phyloP scores from a whole-genome alignment of 2,888 invertebrate species.

The Drosophila stalkeri region DNA sequence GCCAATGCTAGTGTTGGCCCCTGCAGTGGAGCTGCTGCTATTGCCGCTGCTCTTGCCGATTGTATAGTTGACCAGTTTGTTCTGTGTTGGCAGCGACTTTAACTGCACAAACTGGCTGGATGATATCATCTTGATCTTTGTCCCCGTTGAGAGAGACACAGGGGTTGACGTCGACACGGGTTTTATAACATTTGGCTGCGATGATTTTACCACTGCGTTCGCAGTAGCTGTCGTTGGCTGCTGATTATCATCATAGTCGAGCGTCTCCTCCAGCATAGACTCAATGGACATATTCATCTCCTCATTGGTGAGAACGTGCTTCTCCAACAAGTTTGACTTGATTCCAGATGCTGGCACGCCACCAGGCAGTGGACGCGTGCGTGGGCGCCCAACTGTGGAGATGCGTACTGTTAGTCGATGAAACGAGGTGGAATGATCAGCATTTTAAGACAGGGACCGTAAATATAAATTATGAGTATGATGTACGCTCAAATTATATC shows the following conservation, averaged over 20 bases:
- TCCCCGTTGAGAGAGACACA: constrained; percentile 58
- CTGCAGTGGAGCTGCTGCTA: constrained; percentile 33
- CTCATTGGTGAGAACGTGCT: constrained; percentile 71
- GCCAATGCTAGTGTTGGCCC: constrained; percentile 65
- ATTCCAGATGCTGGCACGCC: constrained; percentile 30
- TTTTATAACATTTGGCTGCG: constrained; percentile 30
- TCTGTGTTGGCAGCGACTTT: constrained; percentile 80
- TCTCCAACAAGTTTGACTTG: constrained; percentile 21
- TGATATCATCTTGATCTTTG: constrained; percentile 85
- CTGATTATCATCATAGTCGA: constrained; percentile 68
- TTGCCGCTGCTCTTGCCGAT: constrained; percentile 72
- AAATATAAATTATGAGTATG: constrained; percentile 30
- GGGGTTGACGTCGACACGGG: constrained; percentile 40
- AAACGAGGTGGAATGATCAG: constrained; percentile 43
- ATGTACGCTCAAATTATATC: constrained; percentile 1
- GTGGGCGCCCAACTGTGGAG: constrained; percentile 86
- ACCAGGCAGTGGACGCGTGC: constrained; percentile 81
- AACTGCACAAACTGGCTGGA: constrained; percentile 84
- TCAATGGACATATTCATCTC: constrained; percentile 85
- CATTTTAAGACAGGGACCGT: constrained; percentile 48
- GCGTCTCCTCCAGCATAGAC: constrained; percentile 82
- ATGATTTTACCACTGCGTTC: constrained; percentile 17
- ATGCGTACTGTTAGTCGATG: constrained; percentile 60
- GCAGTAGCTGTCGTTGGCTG: constrained; percentile 31
- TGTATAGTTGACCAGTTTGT: constrained; percentile 82